Conservation (phyloP, 2,797 vertebrate genomes). For the Danio jaintianensis region DNA sequence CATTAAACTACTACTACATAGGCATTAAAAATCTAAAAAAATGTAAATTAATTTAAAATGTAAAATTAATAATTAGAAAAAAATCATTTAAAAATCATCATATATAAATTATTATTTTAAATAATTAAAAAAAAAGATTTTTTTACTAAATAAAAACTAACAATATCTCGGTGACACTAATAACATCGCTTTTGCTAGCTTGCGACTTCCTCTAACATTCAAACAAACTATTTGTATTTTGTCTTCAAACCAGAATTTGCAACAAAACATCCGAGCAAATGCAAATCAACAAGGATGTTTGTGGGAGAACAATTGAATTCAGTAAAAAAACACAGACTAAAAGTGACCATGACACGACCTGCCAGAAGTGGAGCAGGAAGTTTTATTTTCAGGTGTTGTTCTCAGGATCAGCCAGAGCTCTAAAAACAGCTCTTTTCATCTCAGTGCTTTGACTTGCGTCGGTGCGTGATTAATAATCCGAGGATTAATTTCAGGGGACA, state of each 20-base stretch:
- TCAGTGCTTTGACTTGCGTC: slow-evolving; percentile 39
- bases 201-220: neutral
- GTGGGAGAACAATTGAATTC: neutral
- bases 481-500: slow-evolving; percentile 60
- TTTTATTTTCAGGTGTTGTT: slow-evolving; percentile 34
- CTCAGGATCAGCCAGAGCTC: slow-evolving; percentile 45
- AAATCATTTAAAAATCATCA: no score
- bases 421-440: slow-evolving; percentile 59
- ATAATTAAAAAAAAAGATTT: no score
- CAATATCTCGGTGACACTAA: neutral
- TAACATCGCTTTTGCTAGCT: neutral
- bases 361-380: neutral
- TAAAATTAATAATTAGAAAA: no score
- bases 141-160: no score
- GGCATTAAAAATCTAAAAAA: no score
- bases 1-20: no score
- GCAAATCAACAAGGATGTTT: neutral
- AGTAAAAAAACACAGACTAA: neutral
- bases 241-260: neutral
- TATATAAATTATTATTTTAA: no score
- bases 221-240: neutral
- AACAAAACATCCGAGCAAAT: neutral
- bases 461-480: slow-evolving; percentile 60
- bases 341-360: neutral
- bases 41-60: no score